Evolutionary conservation across 2,797 vertebrate species (phyloP), one percentile per base, ranked within the genome.

Genomic region (Pipistrellus pipistrellus): DNA sequence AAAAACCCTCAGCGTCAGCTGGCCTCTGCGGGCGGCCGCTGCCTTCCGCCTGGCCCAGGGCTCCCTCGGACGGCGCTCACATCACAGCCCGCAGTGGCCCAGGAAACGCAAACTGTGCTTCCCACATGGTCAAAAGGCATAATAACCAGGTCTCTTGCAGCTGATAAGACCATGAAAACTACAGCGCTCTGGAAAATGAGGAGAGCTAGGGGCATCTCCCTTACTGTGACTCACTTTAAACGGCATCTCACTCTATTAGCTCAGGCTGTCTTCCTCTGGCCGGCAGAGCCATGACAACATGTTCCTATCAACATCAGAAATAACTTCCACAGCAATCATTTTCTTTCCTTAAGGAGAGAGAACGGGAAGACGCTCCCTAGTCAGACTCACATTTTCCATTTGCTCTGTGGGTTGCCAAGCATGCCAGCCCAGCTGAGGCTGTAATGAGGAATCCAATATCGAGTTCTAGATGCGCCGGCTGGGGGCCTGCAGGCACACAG

Each of bases 241-340:
- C 46, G 72, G 59, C 44, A 46, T 18, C 57, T 69, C 80, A 51
- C 32, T 38, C 44, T 66, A 53, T 81, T 18, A 68, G 73, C 48
- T 75, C 44, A 2, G 23, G 51, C 55, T 85, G 55, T 57, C 76
- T 90, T 66, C 55, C 38, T 71, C 15, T 14, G 35, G 64, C 66
- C 38, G 6, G 53, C 85, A 59, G 25, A 75, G 35, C 72, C 66
- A 32, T 8, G 76, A 48, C 64, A 48, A 21, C 51, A 25, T 25
- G 38, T 66, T 57, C 57, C 75, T 92, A 78, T 53, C 71, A 82
- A 73, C 55, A 55, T 68, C 71, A 94, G 76, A 85, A 94, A 81
- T 53, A 73, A 85, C 32, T 30, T 92, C 75, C 48, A 88, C 11
- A 38, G 64, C 53, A 76, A 88, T 73, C 18, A 5, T 66, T 46